phyloP scores from a whole-genome alignment of 2,797 vertebrate genomes.

The Propithecus deckenii region DNA sequence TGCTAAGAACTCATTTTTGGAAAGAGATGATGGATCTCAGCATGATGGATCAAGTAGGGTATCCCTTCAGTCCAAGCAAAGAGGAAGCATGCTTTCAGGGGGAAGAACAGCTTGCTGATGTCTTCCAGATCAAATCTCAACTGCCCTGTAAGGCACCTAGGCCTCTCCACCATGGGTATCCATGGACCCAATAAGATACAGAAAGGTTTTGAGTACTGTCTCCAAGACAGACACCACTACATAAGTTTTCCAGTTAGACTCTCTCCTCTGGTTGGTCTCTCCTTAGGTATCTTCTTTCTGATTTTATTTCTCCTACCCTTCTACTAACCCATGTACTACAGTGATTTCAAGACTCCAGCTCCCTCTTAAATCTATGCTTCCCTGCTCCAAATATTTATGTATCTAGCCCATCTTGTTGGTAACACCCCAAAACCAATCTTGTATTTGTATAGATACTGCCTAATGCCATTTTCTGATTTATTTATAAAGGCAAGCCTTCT shows the following conservation, averaged over 20 bases:
- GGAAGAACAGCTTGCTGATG: background rate
- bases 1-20: conserved; percentile 3
- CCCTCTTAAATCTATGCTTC: background rate
- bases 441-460: background rate
- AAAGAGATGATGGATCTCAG: background rate
- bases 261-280: background rate
- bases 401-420: background rate
- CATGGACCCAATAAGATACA: background rate
- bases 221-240: background rate
- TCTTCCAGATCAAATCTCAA: background rate
- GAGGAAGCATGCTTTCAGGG: background rate
- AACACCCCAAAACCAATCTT: background rate
- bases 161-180: background rate
- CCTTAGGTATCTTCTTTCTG: background rate
- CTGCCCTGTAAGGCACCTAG: background rate
- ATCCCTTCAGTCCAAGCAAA: background rate
- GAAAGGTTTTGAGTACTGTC: background rate
- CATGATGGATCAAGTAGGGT: background rate
- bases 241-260: background rate
- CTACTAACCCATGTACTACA: background rate
- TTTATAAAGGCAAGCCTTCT: background rate
- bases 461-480: background rate
- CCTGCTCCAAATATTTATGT: background rate
- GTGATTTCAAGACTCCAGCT: background rate
- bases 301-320: background rate